Evolutionary conservation across 2,113 vertebrate species (phyloP), one percentile per base, ranked within the genome.

Genomic region (Eulacestoma nigropectus): DNA sequence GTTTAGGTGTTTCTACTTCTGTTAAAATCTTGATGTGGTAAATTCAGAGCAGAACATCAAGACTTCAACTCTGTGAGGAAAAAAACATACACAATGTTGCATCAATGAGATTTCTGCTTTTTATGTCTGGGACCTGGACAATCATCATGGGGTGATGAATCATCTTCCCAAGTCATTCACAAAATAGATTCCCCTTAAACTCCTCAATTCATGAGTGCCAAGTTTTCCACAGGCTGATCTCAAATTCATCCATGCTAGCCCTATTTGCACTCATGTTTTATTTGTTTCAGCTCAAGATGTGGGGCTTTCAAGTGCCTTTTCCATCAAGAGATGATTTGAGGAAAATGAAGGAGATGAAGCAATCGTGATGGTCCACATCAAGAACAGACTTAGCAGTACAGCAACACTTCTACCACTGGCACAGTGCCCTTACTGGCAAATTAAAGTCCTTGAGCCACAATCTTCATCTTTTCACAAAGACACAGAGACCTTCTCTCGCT

Each of bases 121-220:
- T 89, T 77, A 11, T 53, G 18, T 80, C 68, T 85, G 47, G 57
- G 74, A 92, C 59, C 75, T 27, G 49, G 52, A 62, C 35, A 56
- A 81, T 82, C 41, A 86, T 93, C 94, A 91, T 37, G 37, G 63
- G 67, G 33, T 39, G 56, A 74, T 73, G 77, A 96, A 88, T 97
- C 92, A 96, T 33, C 57, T 83, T 84, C 69, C 53, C 32, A 82
- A 91, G 49, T 82, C 42, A 77, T 84, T 84, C 78, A 86, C 70
- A 80, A 89, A 87, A 77, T 9, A 84, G 57, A 81, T 37, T 64
- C 53, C 46, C 39, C 72, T 91, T 83, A 73, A 92, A 91, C 27
- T 80, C 32, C 53, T 75, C 4, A 5, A 77, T 42, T 85, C 5
- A 86, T 62, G 19, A 89, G 16, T 44, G 46, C 56, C 72, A 87